Evolutionary conservation across 2,888 invertebrate genomes (phyloP).

Genomic region (Acanthococcus lagerstroemiae): DNA sequence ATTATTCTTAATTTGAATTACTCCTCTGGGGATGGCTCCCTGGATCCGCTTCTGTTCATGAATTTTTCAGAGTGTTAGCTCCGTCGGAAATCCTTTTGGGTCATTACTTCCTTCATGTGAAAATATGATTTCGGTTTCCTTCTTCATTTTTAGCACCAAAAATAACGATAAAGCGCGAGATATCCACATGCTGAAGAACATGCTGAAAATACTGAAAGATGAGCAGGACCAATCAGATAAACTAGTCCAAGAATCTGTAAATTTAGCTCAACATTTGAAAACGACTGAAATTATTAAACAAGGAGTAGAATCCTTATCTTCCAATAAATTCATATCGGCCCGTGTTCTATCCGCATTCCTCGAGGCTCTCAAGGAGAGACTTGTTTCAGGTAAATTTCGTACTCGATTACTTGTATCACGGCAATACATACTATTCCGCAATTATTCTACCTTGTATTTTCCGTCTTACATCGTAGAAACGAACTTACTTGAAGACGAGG

Average conservation of each 20-base stretch:
- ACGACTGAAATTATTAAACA: conserved; percentile 62
- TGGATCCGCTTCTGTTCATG: too few species aligned
- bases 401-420: background rate
- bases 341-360: conserved; percentile 49
- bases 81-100: too few species aligned
- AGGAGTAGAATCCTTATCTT: conserved; percentile 58
- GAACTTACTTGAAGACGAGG: conserved; percentile 15
- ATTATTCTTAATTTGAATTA: too few species aligned
- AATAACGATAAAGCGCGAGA: conserved; percentile 80
- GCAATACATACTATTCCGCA: background rate
- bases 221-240: conserved; percentile 46
- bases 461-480: background rate
- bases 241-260: conserved; percentile 47
- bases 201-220: conserved; percentile 56
- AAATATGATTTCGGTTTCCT: conserved; percentile 20
- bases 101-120: too few species aligned
- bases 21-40: too few species aligned
- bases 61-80: background rate
- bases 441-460: too few species aligned
- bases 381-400: conserved; percentile 4
- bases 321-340: conserved; percentile 54
- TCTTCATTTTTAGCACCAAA: conserved; percentile 54
- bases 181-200: conserved; percentile 69
- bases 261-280: conserved; percentile 53
- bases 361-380: conserved; percentile 21